phyloP scores from a whole-genome alignment of 1,140 invertebrate species.

The Atta colombica region DNA sequence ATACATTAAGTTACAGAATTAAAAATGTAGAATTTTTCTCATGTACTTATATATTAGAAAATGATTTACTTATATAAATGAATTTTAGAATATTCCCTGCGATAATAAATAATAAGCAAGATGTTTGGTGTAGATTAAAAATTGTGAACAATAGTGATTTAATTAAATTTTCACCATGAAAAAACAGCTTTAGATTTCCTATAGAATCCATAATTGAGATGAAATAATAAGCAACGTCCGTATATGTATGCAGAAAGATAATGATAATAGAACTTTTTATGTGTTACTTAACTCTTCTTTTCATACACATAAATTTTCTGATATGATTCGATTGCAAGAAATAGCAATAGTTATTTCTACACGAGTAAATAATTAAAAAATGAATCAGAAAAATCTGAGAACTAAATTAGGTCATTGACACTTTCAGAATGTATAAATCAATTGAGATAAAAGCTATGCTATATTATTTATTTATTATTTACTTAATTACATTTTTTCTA shows the following conservation, averaged over 20 bases:
- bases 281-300: not conserved
- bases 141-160: not conserved
- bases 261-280: conserved; percentile 34
- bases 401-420: not conserved
- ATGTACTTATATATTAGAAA: not conserved
- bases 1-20: not conserved
- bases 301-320: conserved; percentile 20
- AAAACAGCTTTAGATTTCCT: not conserved
- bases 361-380: conserved; percentile 18
- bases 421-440: not conserved
- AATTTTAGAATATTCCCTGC: not conserved
- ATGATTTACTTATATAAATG: not conserved
- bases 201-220: not conserved
- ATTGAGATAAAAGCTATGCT: not conserved
- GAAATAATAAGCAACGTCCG: not conserved
- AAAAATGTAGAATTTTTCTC: not conserved
- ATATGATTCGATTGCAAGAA: conserved; percentile 32
- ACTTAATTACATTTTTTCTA: not conserved
- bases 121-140: not conserved
- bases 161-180: not conserved
- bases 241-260: not conserved
- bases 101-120: conserved; percentile 4
- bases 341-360: conserved; percentile 21
- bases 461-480: not conserved
- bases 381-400: not conserved